Percentiles rank a stretch among this genome's conserved stretches.
Conservation (phyloP, 2,888 invertebrate species). For the Lissonota sp. region DNA sequence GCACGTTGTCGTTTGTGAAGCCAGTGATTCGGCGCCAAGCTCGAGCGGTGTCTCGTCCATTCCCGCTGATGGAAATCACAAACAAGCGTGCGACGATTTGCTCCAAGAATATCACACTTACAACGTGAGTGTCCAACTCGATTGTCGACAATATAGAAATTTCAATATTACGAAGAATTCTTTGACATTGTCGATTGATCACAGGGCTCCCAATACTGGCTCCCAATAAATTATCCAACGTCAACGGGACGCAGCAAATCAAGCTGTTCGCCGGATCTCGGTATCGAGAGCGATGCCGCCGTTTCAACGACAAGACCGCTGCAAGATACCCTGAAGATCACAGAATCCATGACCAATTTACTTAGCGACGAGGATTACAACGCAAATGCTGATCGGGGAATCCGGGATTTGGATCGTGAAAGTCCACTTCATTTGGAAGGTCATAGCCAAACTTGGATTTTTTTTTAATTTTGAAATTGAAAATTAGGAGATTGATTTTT, state of each 20-base stretch:
- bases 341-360: slow-evolving; percentile 82
- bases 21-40: slow-evolving; percentile 82
- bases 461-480: neutral
- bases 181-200: slow-evolving; percentile 28
- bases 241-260: slow-evolving; percentile 80
- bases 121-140: slow-evolving; percentile 72
- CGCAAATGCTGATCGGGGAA: slow-evolving; percentile 70
- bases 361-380: slow-evolving; percentile 80
- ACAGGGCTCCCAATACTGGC: slow-evolving; percentile 80
- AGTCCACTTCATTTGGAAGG: slow-evolving; percentile 81
- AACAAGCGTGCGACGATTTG: slow-evolving; percentile 78
- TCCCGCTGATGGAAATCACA: slow-evolving; percentile 74
- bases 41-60: slow-evolving; percentile 82
- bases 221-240: slow-evolving; percentile 76
- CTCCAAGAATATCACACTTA: slow-evolving; percentile 79
- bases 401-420: slow-evolving; percentile 75
- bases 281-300: slow-evolving; percentile 92
- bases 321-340: slow-evolving; percentile 81
- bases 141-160: neutral
- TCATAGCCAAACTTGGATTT: slow-evolving; percentile 52
- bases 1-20: slow-evolving; percentile 79
- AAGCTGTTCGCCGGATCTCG: slow-evolving; percentile 91
- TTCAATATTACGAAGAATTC: slow-evolving; percentile 17
- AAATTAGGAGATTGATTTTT: neutral
- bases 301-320: slow-evolving; percentile 77